A percentile compares a stretch with the other conserved stretches of the same genome.
Evolutionary conservation across 2,797 vertebrate genomes (phyloP).

Genomic region (Anas capensis): DNA sequence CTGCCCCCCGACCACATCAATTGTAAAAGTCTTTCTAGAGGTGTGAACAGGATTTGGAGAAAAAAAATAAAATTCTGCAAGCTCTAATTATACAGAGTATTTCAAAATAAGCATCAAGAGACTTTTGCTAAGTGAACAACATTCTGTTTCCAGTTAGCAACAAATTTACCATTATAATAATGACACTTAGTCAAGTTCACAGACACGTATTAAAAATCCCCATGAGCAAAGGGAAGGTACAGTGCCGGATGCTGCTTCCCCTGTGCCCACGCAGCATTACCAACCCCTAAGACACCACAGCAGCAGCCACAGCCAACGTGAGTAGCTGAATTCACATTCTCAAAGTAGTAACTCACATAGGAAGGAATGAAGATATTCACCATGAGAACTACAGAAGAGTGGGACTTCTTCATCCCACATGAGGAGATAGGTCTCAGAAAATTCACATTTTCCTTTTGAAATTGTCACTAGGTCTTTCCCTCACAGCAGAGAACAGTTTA

Average conservation of each 20-base stretch:
- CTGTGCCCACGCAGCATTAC: background rate
- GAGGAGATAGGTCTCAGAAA: background rate
- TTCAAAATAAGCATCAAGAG: slow-evolving; percentile 63
- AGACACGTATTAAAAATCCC: slow-evolving; percentile 34
- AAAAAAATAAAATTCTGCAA: background rate
- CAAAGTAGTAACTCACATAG: background rate
- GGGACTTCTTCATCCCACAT: background rate
- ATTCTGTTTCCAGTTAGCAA: slow-evolving; percentile 32
- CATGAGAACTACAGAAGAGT: background rate
- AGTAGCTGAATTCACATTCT: background rate
- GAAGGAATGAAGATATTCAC: background rate
- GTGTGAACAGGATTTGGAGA: slow-evolving; percentile 4
- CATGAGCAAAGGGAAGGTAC: slow-evolving; percentile 29
- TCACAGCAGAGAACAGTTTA: background rate
- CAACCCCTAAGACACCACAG: background rate
- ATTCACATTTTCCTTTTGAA: background rate
- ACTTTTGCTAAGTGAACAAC: slow-evolving; percentile 55
- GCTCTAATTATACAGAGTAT: slow-evolving; percentile 50
- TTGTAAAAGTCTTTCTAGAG: background rate
- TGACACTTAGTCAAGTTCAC: slow-evolving; percentile 47
- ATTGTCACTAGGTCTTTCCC: background rate
- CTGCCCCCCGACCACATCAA: background rate
- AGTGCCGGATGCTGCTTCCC: background rate
- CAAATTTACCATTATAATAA: slow-evolving; percentile 52
- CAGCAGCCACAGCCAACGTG: background rate